These are phyloP conservation scores for Blera fallax DNA, from an alignment of 2,888 invertebrate species.

Conservation along the genomic window DNA sequence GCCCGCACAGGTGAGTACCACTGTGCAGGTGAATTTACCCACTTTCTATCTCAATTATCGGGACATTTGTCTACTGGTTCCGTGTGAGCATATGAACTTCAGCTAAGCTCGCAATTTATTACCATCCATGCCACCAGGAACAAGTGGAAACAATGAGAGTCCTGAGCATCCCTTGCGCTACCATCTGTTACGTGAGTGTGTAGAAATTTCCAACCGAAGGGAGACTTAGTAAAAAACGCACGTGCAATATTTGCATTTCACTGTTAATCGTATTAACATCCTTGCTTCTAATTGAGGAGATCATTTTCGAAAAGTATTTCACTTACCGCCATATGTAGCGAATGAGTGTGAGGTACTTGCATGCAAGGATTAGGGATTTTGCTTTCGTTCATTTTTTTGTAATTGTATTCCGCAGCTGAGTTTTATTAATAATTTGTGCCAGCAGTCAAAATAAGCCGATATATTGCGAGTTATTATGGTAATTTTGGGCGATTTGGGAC, in stretches of 20 bases:
- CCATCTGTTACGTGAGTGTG: conserved; percentile 64
- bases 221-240: conserved; percentile 55
- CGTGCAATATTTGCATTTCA: conserved; percentile 71
- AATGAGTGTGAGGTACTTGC: conserved; percentile 44
- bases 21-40: conserved; percentile 49
- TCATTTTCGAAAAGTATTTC: conserved; percentile 31
- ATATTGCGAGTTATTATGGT: conserved; percentile 45
- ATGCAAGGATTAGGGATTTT: conserved; percentile 51
- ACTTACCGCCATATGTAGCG: conserved; percentile 56
- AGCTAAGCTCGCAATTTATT: conserved; percentile 55
- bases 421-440: conserved; percentile 60
- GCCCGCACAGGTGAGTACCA: conserved; percentile 28
- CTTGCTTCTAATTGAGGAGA: conserved; percentile 51
- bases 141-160: conserved; percentile 18
- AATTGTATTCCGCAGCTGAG: not conserved
- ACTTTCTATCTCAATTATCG: conserved; percentile 58
- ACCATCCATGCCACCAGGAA: conserved; percentile 10
- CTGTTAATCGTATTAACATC: conserved; percentile 66
- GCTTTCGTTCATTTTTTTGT: not conserved
- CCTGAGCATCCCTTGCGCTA: conserved; percentile 23
- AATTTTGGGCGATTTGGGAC: conserved; percentile 47
- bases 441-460: conserved; percentile 69
- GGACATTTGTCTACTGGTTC: conserved; percentile 50
- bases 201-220: conserved; percentile 11
- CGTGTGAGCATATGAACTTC: conserved; percentile 1